Conservation (phyloP, 2,888 invertebrate genomes). For the Rhagonycha lutea region DNA sequence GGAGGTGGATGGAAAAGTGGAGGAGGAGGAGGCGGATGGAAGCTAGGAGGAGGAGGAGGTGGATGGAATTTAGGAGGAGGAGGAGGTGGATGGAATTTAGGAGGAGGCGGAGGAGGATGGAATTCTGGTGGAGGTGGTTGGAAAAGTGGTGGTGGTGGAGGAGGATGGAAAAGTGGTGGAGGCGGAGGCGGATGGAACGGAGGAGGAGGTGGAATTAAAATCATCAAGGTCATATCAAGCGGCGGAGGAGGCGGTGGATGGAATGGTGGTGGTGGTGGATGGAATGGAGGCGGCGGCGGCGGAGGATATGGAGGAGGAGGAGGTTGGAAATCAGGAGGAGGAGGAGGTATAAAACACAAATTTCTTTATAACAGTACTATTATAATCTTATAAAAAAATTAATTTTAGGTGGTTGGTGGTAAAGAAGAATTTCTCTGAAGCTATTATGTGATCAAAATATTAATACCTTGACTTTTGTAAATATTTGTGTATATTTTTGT, state of each 20-base stretch:
- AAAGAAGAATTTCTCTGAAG: neutral
- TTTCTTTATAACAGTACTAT: neutral
- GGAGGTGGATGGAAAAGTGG: neutral
- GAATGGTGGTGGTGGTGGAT: neutral
- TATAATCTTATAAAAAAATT: neutral
- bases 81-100: neutral
- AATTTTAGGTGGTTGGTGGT: slow-evolving; percentile 5
- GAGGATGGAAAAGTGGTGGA: neutral
- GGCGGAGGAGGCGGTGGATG: neutral
- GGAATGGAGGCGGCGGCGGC: neutral
- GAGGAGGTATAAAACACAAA: neutral
- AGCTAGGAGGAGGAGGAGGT: neutral
- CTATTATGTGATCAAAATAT: neutral
- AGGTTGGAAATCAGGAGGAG: slow-evolving; percentile 8
- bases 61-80: neutral
- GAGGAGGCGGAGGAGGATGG: neutral
- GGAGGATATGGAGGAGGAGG: slow-evolving; percentile 13
- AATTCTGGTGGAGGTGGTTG: neutral
- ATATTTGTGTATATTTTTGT: neutral
- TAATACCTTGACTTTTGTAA: neutral
- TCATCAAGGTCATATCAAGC: neutral
- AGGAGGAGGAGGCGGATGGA: neutral
- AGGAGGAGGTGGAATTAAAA: neutral
- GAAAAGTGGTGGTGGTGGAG: neutral
- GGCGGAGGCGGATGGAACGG: neutral